Conservation (phyloP, 2,888 invertebrate species). For the Invenusta paracnida region DNA sequence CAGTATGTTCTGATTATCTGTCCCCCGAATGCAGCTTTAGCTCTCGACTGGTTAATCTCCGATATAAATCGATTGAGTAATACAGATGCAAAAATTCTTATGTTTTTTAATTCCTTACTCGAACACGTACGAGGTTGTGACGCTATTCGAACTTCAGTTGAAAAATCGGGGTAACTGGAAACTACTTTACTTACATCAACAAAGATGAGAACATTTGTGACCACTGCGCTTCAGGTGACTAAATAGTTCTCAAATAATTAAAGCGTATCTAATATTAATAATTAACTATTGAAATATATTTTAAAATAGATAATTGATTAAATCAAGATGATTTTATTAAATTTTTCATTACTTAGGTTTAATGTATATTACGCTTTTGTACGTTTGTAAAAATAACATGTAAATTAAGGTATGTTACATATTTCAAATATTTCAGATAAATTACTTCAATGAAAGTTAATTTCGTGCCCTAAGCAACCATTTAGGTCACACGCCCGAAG, state of each 20-base stretch:
- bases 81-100: background rate
- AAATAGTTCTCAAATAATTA: background rate
- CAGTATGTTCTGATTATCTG: background rate
- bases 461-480: background rate
- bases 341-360: background rate
- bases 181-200: background rate
- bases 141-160: background rate
- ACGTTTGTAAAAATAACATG: background rate
- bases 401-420: no score
- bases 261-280: background rate
- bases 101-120: background rate
- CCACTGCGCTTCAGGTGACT: background rate
- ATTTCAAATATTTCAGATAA: background rate
- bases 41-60: background rate
- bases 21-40: background rate
- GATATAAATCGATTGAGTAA: background rate
- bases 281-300: background rate
- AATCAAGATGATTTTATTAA: background rate
- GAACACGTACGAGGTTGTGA: background rate
- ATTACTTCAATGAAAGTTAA: background rate
- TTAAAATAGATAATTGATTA: background rate
- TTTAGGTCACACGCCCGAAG: background rate
- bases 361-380: background rate
- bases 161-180: background rate
- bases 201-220: background rate